Conservation (phyloP, 1,140 invertebrate species). For the Coptotermes formosanus region DNA sequence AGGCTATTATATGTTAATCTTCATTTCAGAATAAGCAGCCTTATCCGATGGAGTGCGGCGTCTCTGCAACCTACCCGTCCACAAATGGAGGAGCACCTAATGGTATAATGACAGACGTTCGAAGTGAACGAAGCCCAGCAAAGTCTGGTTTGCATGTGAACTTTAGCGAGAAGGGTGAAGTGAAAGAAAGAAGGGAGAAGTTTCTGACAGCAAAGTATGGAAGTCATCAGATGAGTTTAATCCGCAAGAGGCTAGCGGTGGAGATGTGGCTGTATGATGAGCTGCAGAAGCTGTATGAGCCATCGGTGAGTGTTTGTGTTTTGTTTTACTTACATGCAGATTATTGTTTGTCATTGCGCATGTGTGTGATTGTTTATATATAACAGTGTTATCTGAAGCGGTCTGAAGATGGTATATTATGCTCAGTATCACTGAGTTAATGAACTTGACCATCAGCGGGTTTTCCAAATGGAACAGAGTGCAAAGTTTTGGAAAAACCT, state of each 20-base stretch:
- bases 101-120: slow-evolving; percentile 33
- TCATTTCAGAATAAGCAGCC: slow-evolving; percentile 17
- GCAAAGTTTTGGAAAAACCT: too few species aligned
- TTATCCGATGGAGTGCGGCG: slow-evolving; percentile 38
- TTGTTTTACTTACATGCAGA: too few species aligned
- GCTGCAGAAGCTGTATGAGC: slow-evolving; percentile 84
- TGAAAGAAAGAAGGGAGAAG: slow-evolving; percentile 86
- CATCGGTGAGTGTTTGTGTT: slow-evolving; percentile 59
- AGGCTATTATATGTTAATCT: neutral
- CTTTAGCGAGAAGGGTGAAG: slow-evolving; percentile 81
- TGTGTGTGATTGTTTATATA: too few species aligned
- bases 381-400: too few species aligned
- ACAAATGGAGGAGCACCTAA: slow-evolving; percentile 31
- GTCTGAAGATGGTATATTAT: too few species aligned
- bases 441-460: too few species aligned
- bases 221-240: slow-evolving; percentile 94
- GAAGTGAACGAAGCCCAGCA: slow-evolving; percentile 67
- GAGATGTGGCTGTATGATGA: slow-evolving; percentile 98
- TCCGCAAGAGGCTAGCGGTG: slow-evolving; percentile 88
- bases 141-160: slow-evolving; percentile 81
- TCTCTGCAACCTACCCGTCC: slow-evolving; percentile 35
- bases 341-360: too few species aligned
- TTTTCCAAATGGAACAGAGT: too few species aligned
- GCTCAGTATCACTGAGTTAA: too few species aligned
- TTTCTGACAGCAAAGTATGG: slow-evolving; percentile 96